phyloP scores from a whole-genome alignment of 2,113 vertebrate species.

The Lamprologus lemairii region DNA sequence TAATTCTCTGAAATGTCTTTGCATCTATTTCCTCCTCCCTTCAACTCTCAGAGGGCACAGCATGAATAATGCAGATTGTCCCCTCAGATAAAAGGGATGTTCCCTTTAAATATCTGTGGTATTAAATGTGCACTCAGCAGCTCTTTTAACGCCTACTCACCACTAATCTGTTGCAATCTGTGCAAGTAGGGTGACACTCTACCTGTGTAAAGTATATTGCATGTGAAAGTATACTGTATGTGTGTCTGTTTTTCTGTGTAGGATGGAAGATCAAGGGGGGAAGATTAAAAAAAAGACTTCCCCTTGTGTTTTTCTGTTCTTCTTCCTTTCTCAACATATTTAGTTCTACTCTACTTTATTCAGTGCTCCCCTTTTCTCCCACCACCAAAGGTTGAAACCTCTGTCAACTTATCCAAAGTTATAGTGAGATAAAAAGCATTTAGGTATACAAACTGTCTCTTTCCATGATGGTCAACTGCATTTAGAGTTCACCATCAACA shows the following conservation, averaged over 20 bases:
- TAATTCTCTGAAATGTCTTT: conserved; percentile 35
- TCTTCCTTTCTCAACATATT: neutral
- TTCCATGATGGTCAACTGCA: neutral
- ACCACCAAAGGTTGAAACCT: neutral
- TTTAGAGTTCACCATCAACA: neutral
- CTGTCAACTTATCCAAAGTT: neutral
- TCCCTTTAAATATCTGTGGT: conserved; percentile 64
- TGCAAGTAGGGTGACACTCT: conserved; percentile 51
- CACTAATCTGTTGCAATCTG: conserved; percentile 63
- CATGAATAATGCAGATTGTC: conserved; percentile 71
- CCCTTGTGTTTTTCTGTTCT: neutral
- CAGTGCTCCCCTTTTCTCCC: neutral
- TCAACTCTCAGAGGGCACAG: conserved; percentile 36
- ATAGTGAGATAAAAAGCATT: neutral
- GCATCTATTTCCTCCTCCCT: conserved; percentile 24
- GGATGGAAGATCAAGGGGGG: conserved; percentile 17
- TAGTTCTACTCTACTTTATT: neutral
- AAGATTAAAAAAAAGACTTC: neutral
- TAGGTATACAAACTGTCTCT: neutral
- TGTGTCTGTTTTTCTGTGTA: neutral
- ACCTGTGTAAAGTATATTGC: conserved; percentile 7
- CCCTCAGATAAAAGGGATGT: conserved; percentile 60
- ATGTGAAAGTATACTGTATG: neutral
- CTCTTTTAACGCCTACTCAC: conserved; percentile 63
- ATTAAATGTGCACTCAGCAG: conserved; percentile 68